Conservation (phyloP, 2,113 vertebrate genomes). For the Misgurnus mizolepis region DNA sequence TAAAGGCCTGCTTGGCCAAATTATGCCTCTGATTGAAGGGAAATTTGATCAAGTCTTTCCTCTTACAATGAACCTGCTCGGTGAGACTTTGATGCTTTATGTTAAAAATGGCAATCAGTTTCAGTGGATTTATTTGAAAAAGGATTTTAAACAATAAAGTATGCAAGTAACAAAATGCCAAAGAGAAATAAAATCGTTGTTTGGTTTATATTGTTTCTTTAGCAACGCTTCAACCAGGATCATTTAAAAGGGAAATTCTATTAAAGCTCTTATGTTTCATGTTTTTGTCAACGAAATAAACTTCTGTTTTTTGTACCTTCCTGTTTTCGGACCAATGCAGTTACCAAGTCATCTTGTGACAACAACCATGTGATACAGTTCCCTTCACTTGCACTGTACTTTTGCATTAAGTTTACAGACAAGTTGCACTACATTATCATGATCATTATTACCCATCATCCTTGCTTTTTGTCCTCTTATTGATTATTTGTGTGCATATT, state of each 20-base stretch:
- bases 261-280: not conserved
- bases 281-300: not conserved
- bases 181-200: slow-evolving; percentile 35
- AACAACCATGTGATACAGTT: not conserved
- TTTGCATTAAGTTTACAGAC: slow-evolving; percentile 41
- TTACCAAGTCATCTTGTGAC: not conserved
- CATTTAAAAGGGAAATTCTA: slow-evolving; percentile 18
- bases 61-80: not conserved
- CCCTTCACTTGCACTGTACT: slow-evolving; percentile 27
- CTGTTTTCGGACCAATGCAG: slow-evolving; percentile 23
- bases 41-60: slow-evolving; percentile 2
- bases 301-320: not conserved
- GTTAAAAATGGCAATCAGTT: not conserved
- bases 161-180: slow-evolving; percentile 53
- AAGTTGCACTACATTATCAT: slow-evolving; percentile 47
- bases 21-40: not conserved
- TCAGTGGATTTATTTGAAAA: slow-evolving; percentile 11
- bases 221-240: slow-evolving; percentile 8
- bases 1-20: slow-evolving; percentile 6
- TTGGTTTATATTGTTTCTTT: not conserved
- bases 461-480: not conserved
- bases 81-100: not conserved
- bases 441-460: not conserved
- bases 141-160: not conserved
- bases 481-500: not conserved